Evolutionary conservation across 1,140 invertebrate species (phyloP).

Genomic region (Lepidurus couesii): DNA sequence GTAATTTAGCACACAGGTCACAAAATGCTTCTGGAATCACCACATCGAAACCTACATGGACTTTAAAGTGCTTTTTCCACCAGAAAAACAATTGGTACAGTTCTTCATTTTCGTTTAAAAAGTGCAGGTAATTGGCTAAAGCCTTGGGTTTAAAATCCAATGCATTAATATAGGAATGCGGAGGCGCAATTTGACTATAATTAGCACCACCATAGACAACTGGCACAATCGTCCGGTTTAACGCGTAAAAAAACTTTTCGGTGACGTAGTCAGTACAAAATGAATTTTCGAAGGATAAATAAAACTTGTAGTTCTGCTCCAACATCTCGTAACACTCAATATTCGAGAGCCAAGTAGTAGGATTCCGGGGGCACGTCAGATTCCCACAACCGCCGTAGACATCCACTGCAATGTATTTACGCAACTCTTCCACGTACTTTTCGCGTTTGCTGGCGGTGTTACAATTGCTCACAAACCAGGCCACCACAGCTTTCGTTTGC

Average conservation of each 20-base stretch:
- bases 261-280: constrained; percentile 42
- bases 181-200: constrained; percentile 31
- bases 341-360: constrained; percentile 11
- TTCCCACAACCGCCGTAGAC: constrained; percentile 48
- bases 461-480: constrained; percentile 42
- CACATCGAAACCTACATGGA: constrained; percentile 52
- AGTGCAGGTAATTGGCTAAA: constrained; percentile 28
- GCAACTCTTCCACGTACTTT: constrained; percentile 42
- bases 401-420: constrained; percentile 48
- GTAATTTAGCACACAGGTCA: constrained; percentile 81
- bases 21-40: constrained; percentile 94
- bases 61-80: constrained; percentile 35
- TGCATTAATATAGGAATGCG: constrained; percentile 33
- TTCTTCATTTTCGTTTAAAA: constrained; percentile 29
- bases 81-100: constrained; percentile 33
- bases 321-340: constrained; percentile 44
- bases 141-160: constrained; percentile 25
- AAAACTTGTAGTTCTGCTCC: constrained; percentile 34
- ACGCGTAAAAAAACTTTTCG: constrained; percentile 40
- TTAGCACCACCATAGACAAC: constrained; percentile 35
- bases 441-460: constrained; percentile 37
- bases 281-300: constrained; percentile 36
- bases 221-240: constrained; percentile 29
- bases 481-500: constrained; percentile 36
- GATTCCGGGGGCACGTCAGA: constrained; percentile 24